Evolutionary conservation across 2,113 vertebrate species (phyloP).

Genomic region (Eubucco bourcierii): DNA sequence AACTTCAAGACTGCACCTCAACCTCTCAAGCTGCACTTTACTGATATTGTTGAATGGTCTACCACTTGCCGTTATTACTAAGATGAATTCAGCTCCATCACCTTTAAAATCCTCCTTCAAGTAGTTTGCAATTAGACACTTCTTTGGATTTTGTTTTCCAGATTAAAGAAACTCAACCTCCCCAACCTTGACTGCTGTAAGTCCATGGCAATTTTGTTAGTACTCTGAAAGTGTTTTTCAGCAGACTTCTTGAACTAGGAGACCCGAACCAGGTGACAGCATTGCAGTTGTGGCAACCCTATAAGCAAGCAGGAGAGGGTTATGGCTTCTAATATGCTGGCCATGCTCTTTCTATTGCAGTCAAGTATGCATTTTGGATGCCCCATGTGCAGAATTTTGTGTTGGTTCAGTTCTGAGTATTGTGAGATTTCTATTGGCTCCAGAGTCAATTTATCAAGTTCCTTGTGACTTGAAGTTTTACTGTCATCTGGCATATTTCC

Average conservation of each 20-base stretch:
- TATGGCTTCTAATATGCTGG: background rate
- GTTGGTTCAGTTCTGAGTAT: background rate
- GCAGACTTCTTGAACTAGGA: background rate
- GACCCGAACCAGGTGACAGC: background rate
- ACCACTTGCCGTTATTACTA: background rate
- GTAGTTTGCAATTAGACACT: background rate
- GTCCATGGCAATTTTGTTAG: background rate
- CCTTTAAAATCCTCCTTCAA: background rate
- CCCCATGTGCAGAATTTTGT: background rate
- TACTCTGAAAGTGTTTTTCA: background rate
- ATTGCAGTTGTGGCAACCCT: background rate
- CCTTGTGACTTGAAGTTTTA: background rate
- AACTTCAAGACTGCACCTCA: background rate
- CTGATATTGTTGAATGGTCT: background rate
- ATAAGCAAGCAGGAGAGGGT: background rate
- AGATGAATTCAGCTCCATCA: background rate
- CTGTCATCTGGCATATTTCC: background rate
- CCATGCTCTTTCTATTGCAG: background rate
- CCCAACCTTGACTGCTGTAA: background rate
- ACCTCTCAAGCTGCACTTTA: background rate
- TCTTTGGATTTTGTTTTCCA: background rate
- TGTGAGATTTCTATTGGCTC: accelerated
- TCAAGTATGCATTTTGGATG: background rate
- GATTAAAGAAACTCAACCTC: background rate
- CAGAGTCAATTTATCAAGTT: background rate